phyloP scores from a whole-genome alignment of 2,888 invertebrate species.

The Hypolimnas misippus region DNA sequence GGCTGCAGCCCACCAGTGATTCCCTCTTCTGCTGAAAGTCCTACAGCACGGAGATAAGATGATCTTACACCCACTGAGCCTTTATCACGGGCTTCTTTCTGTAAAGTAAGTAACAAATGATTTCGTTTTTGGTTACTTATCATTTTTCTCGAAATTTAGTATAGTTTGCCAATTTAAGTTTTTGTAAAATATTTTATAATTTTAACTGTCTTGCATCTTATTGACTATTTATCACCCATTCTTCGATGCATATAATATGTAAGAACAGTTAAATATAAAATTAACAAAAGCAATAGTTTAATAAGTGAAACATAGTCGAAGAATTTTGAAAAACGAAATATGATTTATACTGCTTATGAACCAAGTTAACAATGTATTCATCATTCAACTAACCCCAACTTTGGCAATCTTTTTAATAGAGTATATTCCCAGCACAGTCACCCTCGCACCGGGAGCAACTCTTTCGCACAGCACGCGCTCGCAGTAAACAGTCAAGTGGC shows the following conservation, averaged over 20 bases:
- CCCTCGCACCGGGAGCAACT: constrained; percentile 97
- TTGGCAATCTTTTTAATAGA: constrained; percentile 95
- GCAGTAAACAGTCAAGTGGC: constrained; percentile 97
- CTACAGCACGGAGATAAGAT: constrained; percentile 97
- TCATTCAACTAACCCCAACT: constrained; percentile 85
- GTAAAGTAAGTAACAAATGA: constrained; percentile 40
- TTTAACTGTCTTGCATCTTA: too few relatives aligned
- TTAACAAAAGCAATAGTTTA: too few relatives aligned
- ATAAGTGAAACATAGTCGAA: too few relatives aligned
- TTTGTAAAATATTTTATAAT: too few relatives aligned
- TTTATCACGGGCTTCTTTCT: constrained; percentile 89
- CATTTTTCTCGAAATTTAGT: not conserved
- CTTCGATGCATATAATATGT: too few relatives aligned
- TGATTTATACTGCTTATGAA: too few relatives aligned
- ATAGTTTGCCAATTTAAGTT: not conserved
- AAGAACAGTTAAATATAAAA: too few relatives aligned
- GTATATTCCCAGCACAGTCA: constrained; percentile 96
- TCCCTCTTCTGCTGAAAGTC: constrained; percentile 93
- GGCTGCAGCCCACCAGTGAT: constrained; percentile 87
- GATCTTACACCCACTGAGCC: constrained; percentile 95
- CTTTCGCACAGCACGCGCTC: constrained; percentile 96
- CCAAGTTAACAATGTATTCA: too few relatives aligned
- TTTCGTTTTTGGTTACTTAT: not conserved
- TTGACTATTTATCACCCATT: too few relatives aligned
- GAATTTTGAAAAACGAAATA: too few relatives aligned